phyloP scores from a whole-genome alignment of 2,888 invertebrate genomes.

The Ophonus ardosiacus region DNA sequence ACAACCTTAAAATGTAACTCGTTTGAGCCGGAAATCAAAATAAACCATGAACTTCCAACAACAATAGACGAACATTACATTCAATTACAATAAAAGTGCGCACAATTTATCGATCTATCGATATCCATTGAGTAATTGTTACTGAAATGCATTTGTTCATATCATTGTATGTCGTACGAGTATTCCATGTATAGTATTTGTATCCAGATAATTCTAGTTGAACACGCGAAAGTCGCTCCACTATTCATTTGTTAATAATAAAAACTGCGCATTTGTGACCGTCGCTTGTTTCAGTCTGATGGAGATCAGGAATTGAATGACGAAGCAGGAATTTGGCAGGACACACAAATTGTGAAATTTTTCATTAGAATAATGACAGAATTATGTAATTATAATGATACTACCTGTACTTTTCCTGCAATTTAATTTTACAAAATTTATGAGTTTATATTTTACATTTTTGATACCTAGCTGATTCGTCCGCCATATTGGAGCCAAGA shows the following conservation, averaged over 20 bases:
- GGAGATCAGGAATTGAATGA: constrained; percentile 24
- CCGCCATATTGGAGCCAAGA: no score
- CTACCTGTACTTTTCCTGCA: no score
- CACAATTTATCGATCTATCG: not conserved
- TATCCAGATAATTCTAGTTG: not conserved
- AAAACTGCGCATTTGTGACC: constrained; percentile 8
- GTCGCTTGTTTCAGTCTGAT: constrained; percentile 20
- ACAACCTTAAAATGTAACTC: not conserved
- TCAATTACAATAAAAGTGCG: no score
- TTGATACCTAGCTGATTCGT: no score
- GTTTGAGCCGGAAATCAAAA: not conserved
- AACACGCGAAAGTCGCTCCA: not conserved
- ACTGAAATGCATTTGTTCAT: not conserved
- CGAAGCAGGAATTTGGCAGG: constrained; percentile 21
- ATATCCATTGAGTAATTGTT: not conserved
- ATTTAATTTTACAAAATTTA: no score
- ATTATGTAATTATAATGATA: not conserved
- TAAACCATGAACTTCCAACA: not conserved
- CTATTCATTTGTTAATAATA: not conserved
- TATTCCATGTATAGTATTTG: not conserved
- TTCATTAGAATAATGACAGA: not conserved
- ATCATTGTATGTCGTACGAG: not conserved
- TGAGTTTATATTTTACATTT: no score
- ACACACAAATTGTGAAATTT: constrained; percentile 25
- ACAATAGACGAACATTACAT: not conserved